Evolutionary conservation across 2,113 vertebrate species (phyloP), one percentile per base, ranked within the genome.

Genomic region (Mixornis gularis): DNA sequence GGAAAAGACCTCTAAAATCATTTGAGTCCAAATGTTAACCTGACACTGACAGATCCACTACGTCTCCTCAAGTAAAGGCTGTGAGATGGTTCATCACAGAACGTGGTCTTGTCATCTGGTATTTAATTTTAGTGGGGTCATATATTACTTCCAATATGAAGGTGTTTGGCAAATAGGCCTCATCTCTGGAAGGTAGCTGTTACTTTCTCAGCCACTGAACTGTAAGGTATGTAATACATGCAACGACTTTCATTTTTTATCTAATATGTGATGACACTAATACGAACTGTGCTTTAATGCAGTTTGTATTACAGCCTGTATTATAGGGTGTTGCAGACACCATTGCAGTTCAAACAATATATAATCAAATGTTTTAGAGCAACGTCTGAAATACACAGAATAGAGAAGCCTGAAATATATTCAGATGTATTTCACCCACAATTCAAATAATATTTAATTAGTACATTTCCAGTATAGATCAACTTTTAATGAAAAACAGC

Each of bases 51-150:
- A 60, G 64, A 18, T 20, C 20, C 27, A 72, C 12, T 18, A 13
- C 36, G 66, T 32, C 17, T 72, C 12, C 13, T 68, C 22, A 34
- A n/a, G 11, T n/a, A 71, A 62, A 78, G 49, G 29, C 15, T 1
- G 2, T 30, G 34, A 70, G 30, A 19, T 25, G 2, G 34, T 56
- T 71, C 36, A 38, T 66, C 29, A 49, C 7, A 43, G n/a, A 71
- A 38, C 0, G 0, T 49, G 19, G 12, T 60, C 40, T 19, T 72
- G 16, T 5, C 5, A 30, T 49, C 20, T 22, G 25, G 13, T 68
- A 63, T 48, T 32, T 44, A 74, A 76, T 79, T 44, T 60, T 12
- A 73, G 9, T 49, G 20, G 14, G 27, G 8, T 53, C 27, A 40
- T 30, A 15, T 9, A 56, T 41, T 69, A 46, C 9, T 66, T 62